Evolutionary conservation across 2,113 vertebrate genomes (phyloP).

Genomic region (Mus pahari): DNA sequence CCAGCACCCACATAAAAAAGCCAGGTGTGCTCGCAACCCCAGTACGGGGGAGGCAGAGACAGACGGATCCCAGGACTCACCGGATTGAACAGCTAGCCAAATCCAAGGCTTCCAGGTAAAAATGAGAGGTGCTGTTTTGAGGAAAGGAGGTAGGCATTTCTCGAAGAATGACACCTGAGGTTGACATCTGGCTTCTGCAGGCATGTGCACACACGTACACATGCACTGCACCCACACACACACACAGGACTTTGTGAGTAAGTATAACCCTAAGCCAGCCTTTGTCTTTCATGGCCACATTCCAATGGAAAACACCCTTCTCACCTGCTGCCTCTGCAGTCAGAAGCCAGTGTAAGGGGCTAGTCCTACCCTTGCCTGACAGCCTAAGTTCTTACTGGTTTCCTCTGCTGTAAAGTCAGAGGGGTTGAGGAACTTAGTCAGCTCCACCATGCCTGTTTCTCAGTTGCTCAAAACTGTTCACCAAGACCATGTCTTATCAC

Average conservation of each 20-base stretch:
- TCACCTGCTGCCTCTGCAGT: not conserved
- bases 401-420: not conserved
- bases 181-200: not conserved
- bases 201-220: not conserved
- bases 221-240: not conserved
- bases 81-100: not conserved
- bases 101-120: not conserved
- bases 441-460: not conserved
- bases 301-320: not conserved
- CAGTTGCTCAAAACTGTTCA: conserved; percentile 7
- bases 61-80: too few species aligned
- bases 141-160: not conserved
- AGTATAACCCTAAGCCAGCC: not conserved
- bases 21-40: not conserved
- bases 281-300: not conserved
- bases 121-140: not conserved
- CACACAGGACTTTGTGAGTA: not conserved
- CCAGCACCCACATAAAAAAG: not conserved
- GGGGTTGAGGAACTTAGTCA: not conserved
- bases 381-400: not conserved
- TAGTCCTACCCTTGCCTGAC: not conserved
- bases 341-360: not conserved
- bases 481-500: not conserved
- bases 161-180: not conserved
- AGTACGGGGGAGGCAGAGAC: not conserved